A percentile compares a stretch with the other conserved stretches of the same genome.
These are phyloP conservation scores for Leucania comma DNA, from an alignment of 2,888 invertebrate genomes.

Conservation along the genomic window DNA sequence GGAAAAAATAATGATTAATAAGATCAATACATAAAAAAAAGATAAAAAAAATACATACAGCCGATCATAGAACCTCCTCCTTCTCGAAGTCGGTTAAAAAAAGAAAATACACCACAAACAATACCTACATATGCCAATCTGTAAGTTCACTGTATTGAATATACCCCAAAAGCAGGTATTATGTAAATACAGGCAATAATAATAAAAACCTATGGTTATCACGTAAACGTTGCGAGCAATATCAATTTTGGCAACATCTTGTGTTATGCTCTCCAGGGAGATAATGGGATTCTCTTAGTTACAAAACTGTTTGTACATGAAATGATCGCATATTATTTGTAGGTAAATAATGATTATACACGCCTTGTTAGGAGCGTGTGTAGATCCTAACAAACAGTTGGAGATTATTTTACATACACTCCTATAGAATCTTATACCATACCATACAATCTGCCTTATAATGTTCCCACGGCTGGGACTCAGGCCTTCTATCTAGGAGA, in stretches of 20 bases:
- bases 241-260: constrained; percentile 61
- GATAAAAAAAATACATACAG: no score
- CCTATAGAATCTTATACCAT: neutral
- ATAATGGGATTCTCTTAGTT: constrained; percentile 38
- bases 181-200: constrained; percentile 48
- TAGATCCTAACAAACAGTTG: neutral
- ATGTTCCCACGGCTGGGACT: no score
- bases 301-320: constrained; percentile 14
- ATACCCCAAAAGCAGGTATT: constrained; percentile 43
- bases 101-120: constrained; percentile 4
- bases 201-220: constrained; percentile 59
- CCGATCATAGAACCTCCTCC: no score
- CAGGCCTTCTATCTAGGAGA: no score
- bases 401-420: neutral
- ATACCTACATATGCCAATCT: constrained; percentile 3
- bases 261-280: constrained; percentile 40
- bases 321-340: neutral
- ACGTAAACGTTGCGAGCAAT: constrained; percentile 40
- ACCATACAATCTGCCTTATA: no score
- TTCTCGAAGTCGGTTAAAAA: no score
- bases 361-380: neutral
- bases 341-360: neutral
- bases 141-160: constrained; percentile 15
- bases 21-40: no score
- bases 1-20: neutral